Base-by-base conservation (phyloP, 2,797 vertebrate genomes). In the Pseudocheirus occidentalis region DNA sequence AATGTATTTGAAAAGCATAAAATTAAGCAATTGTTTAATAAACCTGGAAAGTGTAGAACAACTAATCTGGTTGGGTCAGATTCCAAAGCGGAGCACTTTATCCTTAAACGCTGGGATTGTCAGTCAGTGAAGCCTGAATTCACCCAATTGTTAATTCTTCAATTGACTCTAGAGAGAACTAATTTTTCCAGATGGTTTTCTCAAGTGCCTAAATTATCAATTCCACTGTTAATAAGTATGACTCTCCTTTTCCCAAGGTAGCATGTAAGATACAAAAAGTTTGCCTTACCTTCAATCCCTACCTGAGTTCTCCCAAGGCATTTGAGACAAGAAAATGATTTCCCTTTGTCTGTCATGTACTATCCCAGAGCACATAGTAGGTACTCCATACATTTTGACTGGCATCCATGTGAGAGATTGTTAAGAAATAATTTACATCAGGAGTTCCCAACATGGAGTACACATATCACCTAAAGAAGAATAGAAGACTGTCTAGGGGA, bases 1-100 rank as follows among this genome's bases (percentile, higher is more conserved):
- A 94, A 92, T 90, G 53, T 55, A 94, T 93, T 93, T 90, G 66
- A 96, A 96, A 96, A 95, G 27, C 40, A 93, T 40, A 95, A 94
- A 87, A 50, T 87, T 87, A 87, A 87, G 21, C 24, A 81, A 55
- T 89, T 96, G 21, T 31, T 53, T 1, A 66, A 55, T 91, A 29
- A 94, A 91, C 54, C 53, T 52, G 27, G 57, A 31, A 96, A 95
- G 46, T 87, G 21, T 87, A 50, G 16, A 40, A 58, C 55, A 92
- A 92, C 40, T 54, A 58, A 21, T 27, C 90, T 55, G 40, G 10
- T 40, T 34, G 18, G 24, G 53, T 50, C 62, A 57, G 57, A 57
- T 56, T 66, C 81, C 92, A 18, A 52, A 89, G 34, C 28, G 54
- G 29, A 58, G 2, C 1, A 55, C 59, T 96, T 90, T 52, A 14